Conservation (phyloP, 2,113 vertebrate genomes). For the Emydura subglobosa region DNA sequence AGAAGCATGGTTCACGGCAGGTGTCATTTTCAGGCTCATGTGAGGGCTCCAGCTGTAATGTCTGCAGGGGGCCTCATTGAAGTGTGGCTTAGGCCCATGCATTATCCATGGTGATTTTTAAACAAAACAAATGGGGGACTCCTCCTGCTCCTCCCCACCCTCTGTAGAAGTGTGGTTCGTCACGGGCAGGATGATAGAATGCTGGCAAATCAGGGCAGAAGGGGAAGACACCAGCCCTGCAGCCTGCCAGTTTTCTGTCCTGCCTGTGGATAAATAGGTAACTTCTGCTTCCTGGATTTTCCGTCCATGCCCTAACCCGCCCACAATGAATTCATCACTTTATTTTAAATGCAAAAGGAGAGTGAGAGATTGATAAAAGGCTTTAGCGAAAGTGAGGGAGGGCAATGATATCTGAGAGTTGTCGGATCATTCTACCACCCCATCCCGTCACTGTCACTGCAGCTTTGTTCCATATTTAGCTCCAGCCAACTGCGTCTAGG, state of each 20-base stretch:
- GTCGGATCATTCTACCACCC: conserved; percentile 34
- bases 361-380: conserved; percentile 3
- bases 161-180: conserved; percentile 13
- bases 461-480: conserved; percentile 76
- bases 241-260: conserved; percentile 74
- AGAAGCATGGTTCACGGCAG: neutral
- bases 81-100: neutral
- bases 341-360: conserved; percentile 71
- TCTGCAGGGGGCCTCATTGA: neutral
- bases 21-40: neutral
- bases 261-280: conserved; percentile 68
- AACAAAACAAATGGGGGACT: accelerated
- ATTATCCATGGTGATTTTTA: neutral
- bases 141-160: neutral
- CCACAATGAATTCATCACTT: conserved; percentile 64
- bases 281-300: conserved; percentile 67
- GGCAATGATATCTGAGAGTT: conserved; percentile 53
- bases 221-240: neutral
- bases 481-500: conserved; percentile 76
- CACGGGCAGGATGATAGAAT: conserved; percentile 55
- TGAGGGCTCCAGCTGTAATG: neutral
- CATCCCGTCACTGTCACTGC: conserved; percentile 14
- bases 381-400: conserved; percentile 43
- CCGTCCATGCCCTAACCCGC: conserved; percentile 62
- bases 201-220: neutral